Evolutionary conservation across 2,888 invertebrate genomes (phyloP), one percentile per base, ranked within the genome.

Genomic region (Camponotus fellah): DNA sequence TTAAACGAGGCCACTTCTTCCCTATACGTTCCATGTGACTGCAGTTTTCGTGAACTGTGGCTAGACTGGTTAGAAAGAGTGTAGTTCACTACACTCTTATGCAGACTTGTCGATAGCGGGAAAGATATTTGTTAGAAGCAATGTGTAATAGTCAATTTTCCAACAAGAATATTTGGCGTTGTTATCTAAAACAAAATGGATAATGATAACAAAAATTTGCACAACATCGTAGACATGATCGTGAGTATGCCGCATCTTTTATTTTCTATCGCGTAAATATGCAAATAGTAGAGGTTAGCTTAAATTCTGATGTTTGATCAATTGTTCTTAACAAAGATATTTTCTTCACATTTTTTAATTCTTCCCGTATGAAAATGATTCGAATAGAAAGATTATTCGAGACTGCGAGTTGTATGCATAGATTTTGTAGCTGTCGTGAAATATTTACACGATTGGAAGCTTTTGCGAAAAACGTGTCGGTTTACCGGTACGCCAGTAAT

Each of bases 121-220:
- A 72, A 56, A 72, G 34, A 10, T 40, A 60, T 14, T 40, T 26
- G 8, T 9, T 26, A 3, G 21, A 10, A 10, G 40, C 17, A 56
- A 72, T 26, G 58, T 72, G 58, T 21, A 26, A 5, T 1, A 58
- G 21, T 4, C 17, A 14, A 65, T 74, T 64, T 46, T 58, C 6
- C 17, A 32, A 34, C 10, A 65, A 34, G 14, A 65, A 34, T 75
- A 75, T 65, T 75, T 17, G 17, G 17, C 5, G 14, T 46, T 34
- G 5, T 12, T 12, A 17, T 75, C 21, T 75, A 21, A 10, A 21
- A 21, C 17, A 65, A 21, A 21, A 76, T 76, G 75, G 75, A 76
- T 37, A 49, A 49, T 26, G 26, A 65, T 10, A 26, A 12, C 3
- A 17, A 9, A 6, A 14, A 34, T 37, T 65, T 65, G 12, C 58